Evolutionary conservation across 35 echinoderm and acorn worm genomes (phyloP).

Genomic region (Apostichopus parvimensis): DNA sequence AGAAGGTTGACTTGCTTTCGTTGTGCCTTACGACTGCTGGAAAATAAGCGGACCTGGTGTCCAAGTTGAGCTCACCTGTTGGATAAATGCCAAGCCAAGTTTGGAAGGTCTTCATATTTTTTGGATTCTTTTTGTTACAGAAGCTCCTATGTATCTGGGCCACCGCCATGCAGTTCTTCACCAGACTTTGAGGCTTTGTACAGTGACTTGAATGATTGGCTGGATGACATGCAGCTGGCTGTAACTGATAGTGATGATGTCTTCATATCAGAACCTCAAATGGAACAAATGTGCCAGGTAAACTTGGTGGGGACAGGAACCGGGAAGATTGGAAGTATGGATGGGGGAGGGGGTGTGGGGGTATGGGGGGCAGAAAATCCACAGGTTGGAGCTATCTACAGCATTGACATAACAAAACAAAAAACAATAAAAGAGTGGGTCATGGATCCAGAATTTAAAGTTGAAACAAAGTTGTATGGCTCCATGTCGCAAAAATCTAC

Average conservation of each 20-base stretch:
- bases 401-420: no score
- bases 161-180: constrained; percentile 66
- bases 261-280: constrained; percentile 72
- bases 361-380: no score
- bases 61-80: no score
- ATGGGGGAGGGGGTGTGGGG: not conserved
- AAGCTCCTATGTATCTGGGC: not conserved
- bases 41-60: no score
- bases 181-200: constrained; percentile 96
- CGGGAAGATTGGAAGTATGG: not conserved
- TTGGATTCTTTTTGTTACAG: not conserved
- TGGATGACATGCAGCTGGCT: constrained; percentile 87
- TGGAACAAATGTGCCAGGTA: constrained; percentile 89
- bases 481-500: no score
- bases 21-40: no score
- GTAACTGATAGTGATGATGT: constrained; percentile 77
- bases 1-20: no score
- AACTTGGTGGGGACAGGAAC: not conserved
- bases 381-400: no score
- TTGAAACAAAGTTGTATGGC: no score
- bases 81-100: no score
- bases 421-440: no score
- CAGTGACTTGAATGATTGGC: constrained; percentile 86
- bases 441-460: no score
- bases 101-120: not conserved